Evolutionary conservation across 1,140 invertebrate genomes (phyloP).

Genomic region (Drosophila murphyi): DNA sequence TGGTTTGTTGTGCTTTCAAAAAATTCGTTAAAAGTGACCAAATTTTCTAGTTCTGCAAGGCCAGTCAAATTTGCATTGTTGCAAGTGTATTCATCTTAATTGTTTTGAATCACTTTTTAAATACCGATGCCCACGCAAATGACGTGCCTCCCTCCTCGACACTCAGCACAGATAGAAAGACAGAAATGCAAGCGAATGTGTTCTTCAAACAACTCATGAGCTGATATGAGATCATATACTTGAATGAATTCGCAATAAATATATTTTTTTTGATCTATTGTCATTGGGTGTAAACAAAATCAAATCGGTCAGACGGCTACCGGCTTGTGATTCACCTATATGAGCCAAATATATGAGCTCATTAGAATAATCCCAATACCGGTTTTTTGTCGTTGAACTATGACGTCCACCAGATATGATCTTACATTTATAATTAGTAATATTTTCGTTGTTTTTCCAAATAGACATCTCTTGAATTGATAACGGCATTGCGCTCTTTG

Average conservation of each 20-base stretch:
- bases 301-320: conserved; percentile 35
- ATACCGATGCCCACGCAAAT: conserved; percentile 33
- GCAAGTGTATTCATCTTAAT: conserved; percentile 44
- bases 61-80: conserved; percentile 47
- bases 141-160: conserved; percentile 17
- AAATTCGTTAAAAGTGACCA: conserved; percentile 20
- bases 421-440: conserved; percentile 16
- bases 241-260: conserved; percentile 47
- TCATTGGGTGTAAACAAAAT: conserved; percentile 43
- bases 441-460: conserved; percentile 27
- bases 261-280: conserved; percentile 54
- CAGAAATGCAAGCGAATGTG: conserved; percentile 31
- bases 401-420: conserved; percentile 47
- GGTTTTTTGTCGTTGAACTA: conserved; percentile 33
- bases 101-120: conserved; percentile 63
- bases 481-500: conserved; percentile 28
- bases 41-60: conserved; percentile 44
- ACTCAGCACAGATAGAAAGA: neutral
- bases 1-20: conserved; percentile 1
- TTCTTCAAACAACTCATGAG: conserved; percentile 22
- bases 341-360: conserved; percentile 47
- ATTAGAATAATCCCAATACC: conserved; percentile 49
- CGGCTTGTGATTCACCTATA: conserved; percentile 54
- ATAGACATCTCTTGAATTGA: conserved; percentile 16
- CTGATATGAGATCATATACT: conserved; percentile 53